Evolutionary conservation across 2,888 invertebrate species (phyloP).

Genomic region (Chymomyza procnemis): DNA sequence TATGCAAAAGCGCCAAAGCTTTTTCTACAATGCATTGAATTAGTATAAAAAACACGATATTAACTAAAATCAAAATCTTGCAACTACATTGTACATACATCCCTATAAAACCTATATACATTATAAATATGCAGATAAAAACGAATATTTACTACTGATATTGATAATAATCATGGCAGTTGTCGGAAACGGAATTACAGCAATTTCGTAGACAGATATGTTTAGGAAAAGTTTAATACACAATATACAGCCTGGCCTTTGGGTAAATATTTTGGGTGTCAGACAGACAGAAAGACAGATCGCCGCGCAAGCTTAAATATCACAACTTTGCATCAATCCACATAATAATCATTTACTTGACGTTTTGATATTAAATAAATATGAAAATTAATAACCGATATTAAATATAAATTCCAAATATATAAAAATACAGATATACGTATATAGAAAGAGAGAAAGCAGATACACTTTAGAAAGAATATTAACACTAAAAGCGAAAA

Average conservation of each 20-base stretch:
- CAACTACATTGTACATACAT: background rate
- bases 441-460: background rate
- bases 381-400: slow-evolving; percentile 20
- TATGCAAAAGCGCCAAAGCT: slow-evolving; percentile 70
- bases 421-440: background rate
- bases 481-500: background rate
- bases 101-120: slow-evolving; percentile 28
- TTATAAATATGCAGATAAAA: slow-evolving; percentile 12
- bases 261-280: background rate
- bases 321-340: background rate
- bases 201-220: too few relatives aligned
- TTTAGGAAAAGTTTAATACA: background rate
- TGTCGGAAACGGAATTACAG: too few relatives aligned
- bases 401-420: slow-evolving; percentile 19
- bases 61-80: background rate
- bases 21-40: slow-evolving; percentile 29
- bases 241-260: background rate
- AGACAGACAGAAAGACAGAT: background rate
- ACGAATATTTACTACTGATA: background rate
- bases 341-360: slow-evolving; percentile 18
- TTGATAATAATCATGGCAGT: background rate
- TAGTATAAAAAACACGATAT: background rate
- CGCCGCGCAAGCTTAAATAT: background rate
- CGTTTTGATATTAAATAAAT: slow-evolving; percentile 40
- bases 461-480: background rate